Evolutionary conservation across 2,888 invertebrate species (phyloP).

Genomic region (Coronaproctus castanopsis): DNA sequence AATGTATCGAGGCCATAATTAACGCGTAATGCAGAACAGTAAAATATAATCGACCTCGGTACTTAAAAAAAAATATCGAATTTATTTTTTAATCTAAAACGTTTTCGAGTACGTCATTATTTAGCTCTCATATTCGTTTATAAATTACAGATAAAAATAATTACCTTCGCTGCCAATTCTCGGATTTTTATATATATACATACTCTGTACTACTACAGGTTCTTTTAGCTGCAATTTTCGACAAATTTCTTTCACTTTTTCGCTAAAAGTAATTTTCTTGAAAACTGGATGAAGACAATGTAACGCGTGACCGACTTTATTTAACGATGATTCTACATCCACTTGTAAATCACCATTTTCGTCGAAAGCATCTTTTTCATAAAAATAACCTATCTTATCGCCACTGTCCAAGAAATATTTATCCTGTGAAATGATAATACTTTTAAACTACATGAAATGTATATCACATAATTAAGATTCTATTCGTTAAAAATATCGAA

Average conservation of each 20-base stretch:
- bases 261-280: slow-evolving; percentile 59
- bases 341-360: slow-evolving; percentile 50
- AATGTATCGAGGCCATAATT: too few species aligned
- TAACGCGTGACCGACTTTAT: slow-evolving; percentile 77
- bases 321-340: slow-evolving; percentile 41
- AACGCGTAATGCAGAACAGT: too few species aligned
- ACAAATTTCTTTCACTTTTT: slow-evolving; percentile 56
- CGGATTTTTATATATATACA: slow-evolving; percentile 96
- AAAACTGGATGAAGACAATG: slow-evolving; percentile 65
- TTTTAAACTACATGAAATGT: too few species aligned
- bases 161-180: slow-evolving; percentile 70
- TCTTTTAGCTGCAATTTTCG: slow-evolving; percentile 48
- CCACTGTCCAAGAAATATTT: slow-evolving; percentile 76
- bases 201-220: slow-evolving; percentile 81
- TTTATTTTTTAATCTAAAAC: too few species aligned
- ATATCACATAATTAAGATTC: too few species aligned
- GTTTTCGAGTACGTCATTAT: too few species aligned
- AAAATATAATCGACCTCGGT: too few species aligned
- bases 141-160: slow-evolving; percentile 2
- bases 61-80: too few species aligned
- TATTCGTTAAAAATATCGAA: too few species aligned
- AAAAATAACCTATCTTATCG: slow-evolving; percentile 80
- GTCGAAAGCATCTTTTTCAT: slow-evolving; percentile 61
- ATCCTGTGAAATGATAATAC: slow-evolving; percentile 32
- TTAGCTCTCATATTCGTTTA: too few species aligned